Evolutionary conservation across 2,797 vertebrate species (phyloP).

Genomic region (Orientallactaga sibirica): DNA sequence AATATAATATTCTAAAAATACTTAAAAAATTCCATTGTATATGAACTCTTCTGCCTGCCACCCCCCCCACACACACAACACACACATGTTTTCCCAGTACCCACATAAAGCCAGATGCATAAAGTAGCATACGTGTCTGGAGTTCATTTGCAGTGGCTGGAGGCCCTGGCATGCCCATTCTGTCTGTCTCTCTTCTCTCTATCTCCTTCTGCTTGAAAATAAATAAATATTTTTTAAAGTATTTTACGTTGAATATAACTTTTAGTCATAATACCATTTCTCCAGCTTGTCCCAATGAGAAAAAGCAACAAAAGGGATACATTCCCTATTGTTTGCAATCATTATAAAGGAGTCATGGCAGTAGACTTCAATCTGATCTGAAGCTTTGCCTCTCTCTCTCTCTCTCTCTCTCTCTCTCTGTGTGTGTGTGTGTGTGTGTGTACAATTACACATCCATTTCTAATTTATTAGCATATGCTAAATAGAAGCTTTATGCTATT

Average conservation of each 20-base stretch:
- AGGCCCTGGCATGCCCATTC: too few relatives aligned
- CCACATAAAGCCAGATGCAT: too few relatives aligned
- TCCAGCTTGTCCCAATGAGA: background rate
- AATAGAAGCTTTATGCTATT: constrained; percentile 38
- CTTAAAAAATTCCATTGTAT: background rate
- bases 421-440: background rate
- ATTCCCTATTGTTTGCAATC: background rate
- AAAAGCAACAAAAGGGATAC: background rate
- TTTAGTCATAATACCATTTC: background rate
- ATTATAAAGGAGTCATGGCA: background rate
- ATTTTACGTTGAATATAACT: background rate
- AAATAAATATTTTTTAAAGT: too few relatives aligned
- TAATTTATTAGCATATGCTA: constrained; percentile 30
- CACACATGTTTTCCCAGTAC: too few relatives aligned
- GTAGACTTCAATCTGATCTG: background rate
- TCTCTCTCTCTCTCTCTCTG: too few relatives aligned
- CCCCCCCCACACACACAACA: too few relatives aligned
- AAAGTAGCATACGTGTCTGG: too few relatives aligned
- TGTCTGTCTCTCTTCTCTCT: too few relatives aligned
- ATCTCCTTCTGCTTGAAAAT: too few relatives aligned
- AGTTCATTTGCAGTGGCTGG: too few relatives aligned
- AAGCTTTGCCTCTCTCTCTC: too few relatives aligned
- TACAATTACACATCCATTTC: background rate
- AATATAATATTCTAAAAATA: too few relatives aligned
- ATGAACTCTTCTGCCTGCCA: background rate